Evolutionary conservation across 2,113 vertebrate genomes (phyloP).

Genomic region (Lagopus muta): DNA sequence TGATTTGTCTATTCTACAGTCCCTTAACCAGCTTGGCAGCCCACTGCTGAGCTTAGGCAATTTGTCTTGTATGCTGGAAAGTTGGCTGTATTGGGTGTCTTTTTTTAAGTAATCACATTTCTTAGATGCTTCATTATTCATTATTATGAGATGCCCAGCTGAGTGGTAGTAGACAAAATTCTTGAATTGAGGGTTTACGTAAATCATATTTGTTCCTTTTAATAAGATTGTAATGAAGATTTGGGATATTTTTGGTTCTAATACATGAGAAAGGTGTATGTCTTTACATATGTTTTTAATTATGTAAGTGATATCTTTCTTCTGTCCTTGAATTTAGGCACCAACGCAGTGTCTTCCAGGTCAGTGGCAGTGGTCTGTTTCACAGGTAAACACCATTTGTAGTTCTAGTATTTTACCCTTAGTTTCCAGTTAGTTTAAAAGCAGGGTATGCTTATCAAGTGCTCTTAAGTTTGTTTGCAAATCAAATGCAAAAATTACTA

Average conservation of each 20-base stretch:
- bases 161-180: neutral
- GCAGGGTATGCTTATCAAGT: rapidly evolving
- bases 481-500: neutral
- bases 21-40: neutral
- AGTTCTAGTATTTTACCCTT: neutral
- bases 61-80: neutral
- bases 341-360: constrained; percentile 77
- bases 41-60: neutral
- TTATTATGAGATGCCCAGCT: neutral
- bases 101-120: neutral
- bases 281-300: neutral
- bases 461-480: neutral
- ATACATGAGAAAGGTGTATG: neutral
- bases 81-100: neutral
- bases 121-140: neutral
- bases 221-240: neutral
- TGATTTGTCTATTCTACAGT: neutral
- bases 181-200: neutral
- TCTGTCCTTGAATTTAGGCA: constrained; percentile 64
- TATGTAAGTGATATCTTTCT: neutral
- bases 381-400: constrained; percentile 74
- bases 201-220: neutral
- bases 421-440: neutral
- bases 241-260: neutral
- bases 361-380: constrained; percentile 81